Evolutionary conservation across 2,113 vertebrate species (phyloP).

Genomic region (Aramus guarauna): DNA sequence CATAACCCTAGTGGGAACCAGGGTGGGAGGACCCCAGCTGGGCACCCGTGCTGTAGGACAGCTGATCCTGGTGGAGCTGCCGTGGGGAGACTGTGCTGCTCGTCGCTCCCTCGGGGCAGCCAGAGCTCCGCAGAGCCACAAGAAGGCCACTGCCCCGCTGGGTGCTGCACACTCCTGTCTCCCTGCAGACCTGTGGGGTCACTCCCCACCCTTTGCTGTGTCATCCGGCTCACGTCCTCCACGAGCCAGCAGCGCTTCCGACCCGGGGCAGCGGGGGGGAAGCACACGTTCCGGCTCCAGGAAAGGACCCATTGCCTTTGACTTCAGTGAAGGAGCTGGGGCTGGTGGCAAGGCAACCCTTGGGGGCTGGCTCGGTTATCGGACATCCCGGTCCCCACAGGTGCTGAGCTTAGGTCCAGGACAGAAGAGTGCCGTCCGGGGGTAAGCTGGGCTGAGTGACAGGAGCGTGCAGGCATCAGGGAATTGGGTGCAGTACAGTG

Average conservation of each 20-base stretch:
- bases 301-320: background rate
- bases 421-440: rapidly evolving
- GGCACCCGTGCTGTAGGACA: background rate
- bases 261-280: too few relatives aligned
- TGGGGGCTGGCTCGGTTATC: background rate
- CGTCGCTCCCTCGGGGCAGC: rapidly evolving
- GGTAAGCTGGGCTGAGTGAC: background rate
- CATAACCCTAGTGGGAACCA: background rate
- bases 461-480: background rate
- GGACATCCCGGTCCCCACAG: background rate
- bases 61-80: background rate
- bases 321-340: background rate
- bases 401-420: background rate
- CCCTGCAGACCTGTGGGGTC: too few relatives aligned
- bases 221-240: background rate
- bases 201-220: background rate
- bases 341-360: rapidly evolving
- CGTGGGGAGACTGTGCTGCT: background rate
- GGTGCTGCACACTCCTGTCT: background rate
- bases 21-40: rapidly evolving
- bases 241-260: background rate
- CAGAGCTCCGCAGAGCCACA: background rate
- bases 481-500: background rate
- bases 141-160: background rate
- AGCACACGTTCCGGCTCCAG: background rate